Conservation (phyloP, 2,888 invertebrate species). For the Colletes collaris region DNA sequence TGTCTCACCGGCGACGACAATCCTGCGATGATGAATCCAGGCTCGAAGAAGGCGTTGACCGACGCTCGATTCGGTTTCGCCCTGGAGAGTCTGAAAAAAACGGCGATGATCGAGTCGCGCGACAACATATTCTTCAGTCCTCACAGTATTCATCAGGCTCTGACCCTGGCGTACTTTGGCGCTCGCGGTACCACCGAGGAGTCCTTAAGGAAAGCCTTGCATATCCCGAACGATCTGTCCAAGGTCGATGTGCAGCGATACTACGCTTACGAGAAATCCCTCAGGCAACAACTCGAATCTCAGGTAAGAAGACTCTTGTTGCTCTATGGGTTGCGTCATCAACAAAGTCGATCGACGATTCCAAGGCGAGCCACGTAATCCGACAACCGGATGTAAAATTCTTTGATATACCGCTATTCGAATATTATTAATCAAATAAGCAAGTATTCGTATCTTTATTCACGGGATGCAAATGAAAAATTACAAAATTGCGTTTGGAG, state of each 20-base stretch:
- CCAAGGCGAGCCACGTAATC: conserved; percentile 60
- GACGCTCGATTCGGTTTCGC: conserved; percentile 88
- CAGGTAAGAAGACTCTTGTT: conserved; percentile 44
- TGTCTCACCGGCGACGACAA: conserved; percentile 84
- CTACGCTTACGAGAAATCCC: conserved; percentile 89
- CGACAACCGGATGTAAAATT: conserved; percentile 20
- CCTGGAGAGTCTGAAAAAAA: conserved; percentile 87
- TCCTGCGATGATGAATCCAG: conserved; percentile 73
- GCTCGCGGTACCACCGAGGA: conserved; percentile 89
- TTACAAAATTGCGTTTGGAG: too few species aligned
- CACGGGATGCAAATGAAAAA: too few species aligned
- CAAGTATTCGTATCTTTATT: too few species aligned
- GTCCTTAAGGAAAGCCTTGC: conserved; percentile 86
- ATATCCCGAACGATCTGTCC: conserved; percentile 85
- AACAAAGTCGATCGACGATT: conserved; percentile 56
- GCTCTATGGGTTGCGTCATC: conserved; percentile 35
- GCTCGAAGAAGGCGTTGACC: conserved; percentile 83
- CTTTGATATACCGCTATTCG: not conserved
- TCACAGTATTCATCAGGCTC: conserved; percentile 92
- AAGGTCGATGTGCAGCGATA: conserved; percentile 90
- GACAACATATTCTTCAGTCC: conserved; percentile 95
- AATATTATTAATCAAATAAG: too few species aligned
- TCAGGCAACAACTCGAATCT: conserved; percentile 77
- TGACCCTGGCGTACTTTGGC: conserved; percentile 91
- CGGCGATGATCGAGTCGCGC: conserved; percentile 86